A percentile compares a stretch with the other conserved stretches of the same genome.
Evolutionary conservation across 2,888 invertebrate species (phyloP).

Genomic region (Lasioglossum oenotherae): DNA sequence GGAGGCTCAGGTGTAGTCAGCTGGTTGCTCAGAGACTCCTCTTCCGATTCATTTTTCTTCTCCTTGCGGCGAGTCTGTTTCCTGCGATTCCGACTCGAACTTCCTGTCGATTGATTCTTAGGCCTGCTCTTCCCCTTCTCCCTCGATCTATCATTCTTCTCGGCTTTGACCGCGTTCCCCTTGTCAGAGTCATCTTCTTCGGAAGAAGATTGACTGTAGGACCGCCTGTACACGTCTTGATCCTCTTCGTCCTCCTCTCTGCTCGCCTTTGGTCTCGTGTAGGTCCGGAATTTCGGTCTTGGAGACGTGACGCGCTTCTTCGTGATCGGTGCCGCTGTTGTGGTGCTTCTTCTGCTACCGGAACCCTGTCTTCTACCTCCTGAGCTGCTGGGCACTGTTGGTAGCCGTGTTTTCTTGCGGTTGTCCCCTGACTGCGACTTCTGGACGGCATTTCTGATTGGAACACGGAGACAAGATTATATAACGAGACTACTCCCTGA

Average conservation of each 20-base stretch:
- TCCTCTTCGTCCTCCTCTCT: constrained; percentile 59
- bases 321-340: constrained; percentile 61
- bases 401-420: constrained; percentile 67
- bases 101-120: constrained; percentile 62
- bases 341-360: constrained; percentile 66
- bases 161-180: constrained; percentile 68
- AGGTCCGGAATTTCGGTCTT: constrained; percentile 66
- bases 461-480: not conserved
- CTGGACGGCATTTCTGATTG: constrained; percentile 42
- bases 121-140: constrained; percentile 70
- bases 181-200: constrained; percentile 64
- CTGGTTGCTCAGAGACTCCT: constrained; percentile 82
- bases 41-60: constrained; percentile 29
- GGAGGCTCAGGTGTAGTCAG: constrained; percentile 92
- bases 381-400: constrained; percentile 62
- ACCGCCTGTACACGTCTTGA: constrained; percentile 57
- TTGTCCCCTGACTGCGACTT: constrained; percentile 62
- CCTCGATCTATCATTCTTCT: constrained; percentile 63
- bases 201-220: constrained; percentile 42
- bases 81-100: constrained; percentile 71
- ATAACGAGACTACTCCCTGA: not conserved
- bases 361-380: constrained; percentile 17
- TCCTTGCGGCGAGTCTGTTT: constrained; percentile 69
- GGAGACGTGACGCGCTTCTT: constrained; percentile 65
- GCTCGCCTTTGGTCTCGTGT: constrained; percentile 49